Base-by-base conservation (phyloP, 2,113 vertebrate species). In the Ia io region DNA sequence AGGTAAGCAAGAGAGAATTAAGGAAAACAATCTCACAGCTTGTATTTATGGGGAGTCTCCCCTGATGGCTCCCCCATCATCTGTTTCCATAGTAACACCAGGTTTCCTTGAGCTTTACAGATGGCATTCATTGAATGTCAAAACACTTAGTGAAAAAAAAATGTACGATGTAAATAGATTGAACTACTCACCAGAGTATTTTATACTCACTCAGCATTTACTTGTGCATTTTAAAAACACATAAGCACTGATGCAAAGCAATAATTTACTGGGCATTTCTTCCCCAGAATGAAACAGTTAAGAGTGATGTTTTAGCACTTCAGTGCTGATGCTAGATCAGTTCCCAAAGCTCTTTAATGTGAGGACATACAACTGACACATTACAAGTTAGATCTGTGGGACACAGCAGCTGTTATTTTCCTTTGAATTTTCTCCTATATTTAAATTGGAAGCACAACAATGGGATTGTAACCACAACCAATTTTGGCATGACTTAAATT, bases 61-160 rank as follows among this genome's bases (percentile, higher is more conserved):
- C 77, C 4, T 51, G 71, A 88, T 73, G 67, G 71, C 73, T 23
- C 32, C 30, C 11, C 9, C 9, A 49, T 91, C 65, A 56, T 70
- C 70, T 74, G 88, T 95, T 95, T 96, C 90, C 78, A 86, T 87
- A 89, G 94, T 91, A 92, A 96, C 78, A 73, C 5, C 35, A 92
- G 42, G 49, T 93, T 90, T 84, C 70, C 61, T 13, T 9, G 8
- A 79, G 53, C 32, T 91, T 93, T 80, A 44, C 59, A 95, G 89
- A 82, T 9, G 63, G 9, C 10, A 40, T 70, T 78, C 14, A 96
- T 63, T 95, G 93, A 96, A 92, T 79, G 32, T 90, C 56, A 88
- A 92, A 96, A 86, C 30, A 65, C 61, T 93, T 88, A 88, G 73
- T 83, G 37, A 90, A 92, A 93, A 77, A 80, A 78, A 82, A 76